phyloP scores from a whole-genome alignment of 2,888 invertebrate species.

The Pecten maximus region DNA sequence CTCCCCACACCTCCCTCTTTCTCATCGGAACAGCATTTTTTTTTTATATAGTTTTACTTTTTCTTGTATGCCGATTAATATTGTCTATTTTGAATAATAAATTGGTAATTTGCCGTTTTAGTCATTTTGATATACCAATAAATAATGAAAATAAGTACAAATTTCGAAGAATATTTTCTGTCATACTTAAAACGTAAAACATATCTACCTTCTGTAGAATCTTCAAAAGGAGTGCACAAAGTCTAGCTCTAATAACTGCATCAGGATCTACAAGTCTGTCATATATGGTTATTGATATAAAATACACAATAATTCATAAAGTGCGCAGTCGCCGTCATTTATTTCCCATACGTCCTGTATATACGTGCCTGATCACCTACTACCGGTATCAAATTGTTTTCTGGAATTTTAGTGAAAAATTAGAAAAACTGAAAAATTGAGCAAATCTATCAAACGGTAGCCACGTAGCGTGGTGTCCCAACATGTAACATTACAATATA shows the following conservation, averaged over 20 bases:
- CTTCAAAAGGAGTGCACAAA: not conserved
- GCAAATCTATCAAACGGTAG: not conserved
- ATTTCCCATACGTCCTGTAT: not conserved
- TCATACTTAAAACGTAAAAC: not conserved
- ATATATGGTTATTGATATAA: not conserved
- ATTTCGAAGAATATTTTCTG: not conserved
- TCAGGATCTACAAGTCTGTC: not conserved
- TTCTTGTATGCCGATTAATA: too few relatives aligned
- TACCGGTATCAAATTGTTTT: not conserved
- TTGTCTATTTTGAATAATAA: too few relatives aligned
- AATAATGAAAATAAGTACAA: not conserved
- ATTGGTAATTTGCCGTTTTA: too few relatives aligned
- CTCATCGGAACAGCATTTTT: too few relatives aligned
- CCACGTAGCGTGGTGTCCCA: not conserved
- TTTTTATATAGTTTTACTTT: too few relatives aligned
- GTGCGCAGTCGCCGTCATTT: not conserved
- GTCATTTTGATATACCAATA: too few relatives aligned
- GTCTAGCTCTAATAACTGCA: not conserved
- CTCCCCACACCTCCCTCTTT: too few relatives aligned
- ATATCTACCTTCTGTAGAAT: not conserved
- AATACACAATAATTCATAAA: constrained; percentile 22
- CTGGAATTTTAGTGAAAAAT: constrained; percentile 38
- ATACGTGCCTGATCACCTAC: not conserved
- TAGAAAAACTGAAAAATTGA: constrained; percentile 14
- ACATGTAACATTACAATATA: not conserved